Percentiles rank a stretch among this genome's conserved stretches.
phyloP scores from a whole-genome alignment of 2,888 invertebrate species.

The Drosophila kokeensis region DNA sequence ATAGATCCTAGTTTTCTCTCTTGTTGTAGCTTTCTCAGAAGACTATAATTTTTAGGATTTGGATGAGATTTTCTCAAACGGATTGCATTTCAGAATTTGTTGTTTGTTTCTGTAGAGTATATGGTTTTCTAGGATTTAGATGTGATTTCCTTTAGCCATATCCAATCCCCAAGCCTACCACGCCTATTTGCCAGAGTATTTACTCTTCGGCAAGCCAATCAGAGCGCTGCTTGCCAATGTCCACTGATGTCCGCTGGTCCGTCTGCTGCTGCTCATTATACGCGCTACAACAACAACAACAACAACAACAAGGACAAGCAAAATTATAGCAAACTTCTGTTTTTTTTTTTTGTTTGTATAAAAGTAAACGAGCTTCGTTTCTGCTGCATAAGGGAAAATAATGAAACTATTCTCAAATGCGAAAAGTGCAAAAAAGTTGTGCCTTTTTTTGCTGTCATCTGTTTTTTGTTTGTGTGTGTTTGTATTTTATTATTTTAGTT shows the following conservation, averaged over 20 bases:
- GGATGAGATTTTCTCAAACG: background rate
- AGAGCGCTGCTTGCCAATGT: background rate
- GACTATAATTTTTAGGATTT: background rate
- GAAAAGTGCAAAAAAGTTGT: slow-evolving; percentile 45
- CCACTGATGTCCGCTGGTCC: background rate
- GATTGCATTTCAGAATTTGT: background rate
- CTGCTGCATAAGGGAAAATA: slow-evolving; percentile 25
- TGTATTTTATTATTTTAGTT: slow-evolving; percentile 13
- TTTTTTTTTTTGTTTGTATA: slow-evolving; percentile 23
- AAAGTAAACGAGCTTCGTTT: slow-evolving; percentile 65
- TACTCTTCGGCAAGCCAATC: background rate
- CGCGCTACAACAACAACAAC: background rate
- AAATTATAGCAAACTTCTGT: slow-evolving; percentile 48
- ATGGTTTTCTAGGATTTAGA: background rate
- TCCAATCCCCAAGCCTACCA: background rate
- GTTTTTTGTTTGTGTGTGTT: slow-evolving; percentile 13
- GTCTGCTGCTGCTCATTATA: slow-evolving; percentile 10
- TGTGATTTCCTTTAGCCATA: background rate
- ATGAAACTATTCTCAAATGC: slow-evolving; percentile 26
- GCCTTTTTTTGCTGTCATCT: slow-evolving; percentile 29
- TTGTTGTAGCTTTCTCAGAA: background rate
- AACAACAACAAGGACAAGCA: slow-evolving; percentile 29
- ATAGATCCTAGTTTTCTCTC: background rate
- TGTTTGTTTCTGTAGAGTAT: background rate
- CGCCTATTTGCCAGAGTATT: slow-evolving; percentile 4